Conservation (phyloP, 2,888 invertebrate genomes). For the Oscheius myriophilus region DNA sequence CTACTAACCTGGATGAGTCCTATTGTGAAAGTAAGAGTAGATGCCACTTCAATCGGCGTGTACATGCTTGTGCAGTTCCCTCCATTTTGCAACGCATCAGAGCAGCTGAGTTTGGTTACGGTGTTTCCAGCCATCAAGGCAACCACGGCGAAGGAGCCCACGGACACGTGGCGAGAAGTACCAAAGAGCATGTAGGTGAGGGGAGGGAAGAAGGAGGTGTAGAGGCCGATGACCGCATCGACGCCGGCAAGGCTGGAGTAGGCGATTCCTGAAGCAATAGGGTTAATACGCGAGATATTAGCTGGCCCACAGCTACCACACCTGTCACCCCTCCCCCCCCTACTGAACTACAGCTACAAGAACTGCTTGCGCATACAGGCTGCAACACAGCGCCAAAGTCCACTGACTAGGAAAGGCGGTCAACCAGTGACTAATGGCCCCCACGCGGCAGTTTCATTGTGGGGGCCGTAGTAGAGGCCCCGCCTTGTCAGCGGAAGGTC, state of each 20-base stretch:
- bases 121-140: conserved; percentile 73
- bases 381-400: too few species aligned
- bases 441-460: too few species aligned
- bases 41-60: conserved; percentile 38
- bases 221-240: conserved; percentile 75
- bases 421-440: too few species aligned
- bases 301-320: too few species aligned
- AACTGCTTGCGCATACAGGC: too few species aligned
- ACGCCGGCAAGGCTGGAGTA: conserved; percentile 74
- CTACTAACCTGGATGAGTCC: conserved; percentile 50
- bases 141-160: conserved; percentile 67
- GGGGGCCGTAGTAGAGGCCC: too few species aligned
- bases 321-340: too few species aligned
- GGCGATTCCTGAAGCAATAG: conserved; percentile 72
- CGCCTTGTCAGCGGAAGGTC: too few species aligned
- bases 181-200: conserved; percentile 87
- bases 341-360: too few species aligned
- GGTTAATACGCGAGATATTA: too few species aligned
- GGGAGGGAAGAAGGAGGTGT: conserved; percentile 91
- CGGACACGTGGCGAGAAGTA: conserved; percentile 87
- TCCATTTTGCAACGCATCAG: neutral
- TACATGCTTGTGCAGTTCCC: conserved; percentile 73
- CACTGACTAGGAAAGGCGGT: too few species aligned
- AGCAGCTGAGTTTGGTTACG: neutral
- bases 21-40: conserved; percentile 43